phyloP scores from a whole-genome alignment of 1,140 invertebrate species.

The Cherax quadricarinatus region DNA sequence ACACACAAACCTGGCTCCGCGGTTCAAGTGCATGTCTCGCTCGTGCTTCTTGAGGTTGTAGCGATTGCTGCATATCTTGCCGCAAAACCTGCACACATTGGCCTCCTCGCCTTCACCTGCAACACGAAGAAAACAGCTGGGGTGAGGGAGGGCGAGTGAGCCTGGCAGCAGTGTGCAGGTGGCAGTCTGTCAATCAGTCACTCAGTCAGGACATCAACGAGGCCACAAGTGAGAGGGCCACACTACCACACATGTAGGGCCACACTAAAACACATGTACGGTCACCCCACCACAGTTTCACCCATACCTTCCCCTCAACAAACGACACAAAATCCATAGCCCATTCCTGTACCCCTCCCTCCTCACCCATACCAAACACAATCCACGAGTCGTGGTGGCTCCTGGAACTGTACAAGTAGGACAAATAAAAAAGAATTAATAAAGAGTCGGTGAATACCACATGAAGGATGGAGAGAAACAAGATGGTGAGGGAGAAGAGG shows the following conservation, averaged over 20 bases:
- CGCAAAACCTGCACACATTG: conserved; percentile 91
- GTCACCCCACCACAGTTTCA: not conserved
- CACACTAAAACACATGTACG: not conserved
- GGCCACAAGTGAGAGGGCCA: not conserved
- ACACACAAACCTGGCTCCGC: conserved; percentile 76
- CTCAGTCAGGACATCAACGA: not conserved
- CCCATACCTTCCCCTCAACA: no score
- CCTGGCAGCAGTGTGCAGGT: not conserved
- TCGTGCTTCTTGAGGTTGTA: conserved; percentile 93
- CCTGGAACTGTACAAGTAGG: no score
- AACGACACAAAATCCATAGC: not conserved
- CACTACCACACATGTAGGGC: not conserved
- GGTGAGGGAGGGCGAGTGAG: conserved; percentile 40
- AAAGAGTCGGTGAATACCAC: no score
- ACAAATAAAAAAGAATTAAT: no score
- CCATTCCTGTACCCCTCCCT: no score
- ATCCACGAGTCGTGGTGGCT: no score
- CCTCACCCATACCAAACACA: no score
- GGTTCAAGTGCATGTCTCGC: conserved; percentile 85
- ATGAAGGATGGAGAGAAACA: no score
- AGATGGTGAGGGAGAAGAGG: no score
- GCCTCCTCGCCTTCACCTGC: conserved; percentile 72
- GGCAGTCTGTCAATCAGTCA: not conserved
- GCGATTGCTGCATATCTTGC: conserved; percentile 90
- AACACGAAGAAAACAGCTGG: conserved; percentile 68